Conservation (phyloP, 2,797 vertebrate genomes). For the Lagorchestes hirsutus region DNA sequence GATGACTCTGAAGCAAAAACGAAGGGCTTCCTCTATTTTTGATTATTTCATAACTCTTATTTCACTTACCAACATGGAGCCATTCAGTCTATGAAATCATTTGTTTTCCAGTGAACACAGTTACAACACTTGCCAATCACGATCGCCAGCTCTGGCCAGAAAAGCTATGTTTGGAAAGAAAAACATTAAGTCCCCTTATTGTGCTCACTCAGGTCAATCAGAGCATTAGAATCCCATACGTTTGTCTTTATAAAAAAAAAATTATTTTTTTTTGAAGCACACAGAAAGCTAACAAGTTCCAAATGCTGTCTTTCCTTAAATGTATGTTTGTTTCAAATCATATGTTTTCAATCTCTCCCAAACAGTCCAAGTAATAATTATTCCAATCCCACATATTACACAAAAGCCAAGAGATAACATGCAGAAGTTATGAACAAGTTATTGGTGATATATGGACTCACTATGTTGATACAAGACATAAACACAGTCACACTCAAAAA, state of each 20-base stretch:
- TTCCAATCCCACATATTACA: conserved; percentile 64
- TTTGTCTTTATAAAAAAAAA: conserved; percentile 68
- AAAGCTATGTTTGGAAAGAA: conserved; percentile 71
- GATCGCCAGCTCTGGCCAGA: conserved; percentile 72
- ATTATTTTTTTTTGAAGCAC: conserved; percentile 44
- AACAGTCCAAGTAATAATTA: conserved; percentile 82
- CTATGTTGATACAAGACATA: conserved; percentile 63
- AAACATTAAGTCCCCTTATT: conserved; percentile 73
- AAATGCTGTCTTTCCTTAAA: conserved; percentile 84
- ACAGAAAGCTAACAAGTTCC: conserved; percentile 83
- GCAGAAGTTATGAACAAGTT: conserved; percentile 71
- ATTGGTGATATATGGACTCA: conserved; percentile 47
- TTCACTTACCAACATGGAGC: conserved; percentile 76
- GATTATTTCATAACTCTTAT: conserved; percentile 79
- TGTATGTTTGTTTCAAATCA: conserved; percentile 84
- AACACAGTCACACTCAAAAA: conserved; percentile 5
- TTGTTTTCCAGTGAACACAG: conserved; percentile 83
- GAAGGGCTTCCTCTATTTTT: conserved; percentile 77
- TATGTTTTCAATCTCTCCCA: conserved; percentile 81
- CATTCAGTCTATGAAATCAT: conserved; percentile 82
- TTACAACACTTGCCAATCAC: conserved; percentile 79
- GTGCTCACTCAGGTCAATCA: conserved; percentile 75
- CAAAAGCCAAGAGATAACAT: conserved; percentile 76
- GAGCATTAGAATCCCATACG: conserved; percentile 77
- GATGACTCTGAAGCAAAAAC: conserved; percentile 27